Conservation (phyloP, 2,797 vertebrate genomes). For the Neopelma chrysocephalum region DNA sequence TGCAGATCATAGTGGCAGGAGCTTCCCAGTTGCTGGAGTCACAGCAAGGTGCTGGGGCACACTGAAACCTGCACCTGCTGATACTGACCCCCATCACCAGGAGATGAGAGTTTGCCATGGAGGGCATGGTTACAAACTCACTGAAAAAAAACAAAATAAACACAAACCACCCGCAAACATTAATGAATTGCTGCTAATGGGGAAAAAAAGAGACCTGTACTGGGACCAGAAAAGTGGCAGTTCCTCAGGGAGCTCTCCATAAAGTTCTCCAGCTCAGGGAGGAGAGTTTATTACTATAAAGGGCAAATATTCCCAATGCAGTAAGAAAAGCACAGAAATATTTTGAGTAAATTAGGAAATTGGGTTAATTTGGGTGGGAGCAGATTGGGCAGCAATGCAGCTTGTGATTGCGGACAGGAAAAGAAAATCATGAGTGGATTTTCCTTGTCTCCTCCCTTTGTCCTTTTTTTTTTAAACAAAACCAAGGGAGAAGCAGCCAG, state of each 20-base stretch:
- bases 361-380: conserved; percentile 46
- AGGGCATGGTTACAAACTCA: background rate
- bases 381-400: background rate
- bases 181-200: background rate
- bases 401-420: conserved; percentile 25
- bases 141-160: background rate
- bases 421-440: conserved; percentile 36
- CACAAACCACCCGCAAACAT: background rate
- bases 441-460: conserved; percentile 41
- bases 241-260: background rate
- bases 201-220: background rate
- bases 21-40: background rate
- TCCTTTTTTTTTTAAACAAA: background rate
- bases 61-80: fast-evolving
- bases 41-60: fast-evolving
- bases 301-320: conserved; percentile 26
- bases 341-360: conserved; percentile 36
- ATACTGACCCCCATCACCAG: background rate
- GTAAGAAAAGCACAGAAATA: conserved; percentile 13
- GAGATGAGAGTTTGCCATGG: background rate
- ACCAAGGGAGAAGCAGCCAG: background rate
- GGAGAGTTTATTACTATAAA: background rate
- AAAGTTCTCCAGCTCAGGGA: background rate
- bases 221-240: background rate
- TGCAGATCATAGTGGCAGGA: background rate